Conservation (phyloP, 2,113 vertebrate genomes). For the Ptychochromis oligacanthus region DNA sequence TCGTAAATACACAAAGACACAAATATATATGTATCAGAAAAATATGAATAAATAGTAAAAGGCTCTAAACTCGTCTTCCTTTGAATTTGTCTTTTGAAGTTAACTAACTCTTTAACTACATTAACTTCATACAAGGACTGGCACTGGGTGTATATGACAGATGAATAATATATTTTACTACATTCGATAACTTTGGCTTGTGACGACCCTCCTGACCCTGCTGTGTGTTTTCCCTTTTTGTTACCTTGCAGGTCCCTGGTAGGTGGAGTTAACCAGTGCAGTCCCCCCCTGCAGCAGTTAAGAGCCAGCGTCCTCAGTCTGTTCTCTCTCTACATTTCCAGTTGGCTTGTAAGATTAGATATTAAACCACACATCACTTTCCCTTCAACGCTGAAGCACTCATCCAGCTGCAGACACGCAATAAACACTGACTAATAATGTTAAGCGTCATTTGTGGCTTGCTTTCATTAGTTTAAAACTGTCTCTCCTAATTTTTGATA, state of each 20-base stretch:
- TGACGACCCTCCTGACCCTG: neutral
- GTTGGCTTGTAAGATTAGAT: neutral
- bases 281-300: neutral
- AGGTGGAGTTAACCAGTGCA: neutral
- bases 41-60: neutral
- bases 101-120: neutral
- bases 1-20: too few relatives aligned
- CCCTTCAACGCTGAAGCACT: neutral
- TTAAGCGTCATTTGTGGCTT: too few relatives aligned
- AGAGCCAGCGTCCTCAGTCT: neutral
- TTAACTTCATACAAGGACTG: neutral
- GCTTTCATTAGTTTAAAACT: too few relatives aligned
- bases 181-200: neutral
- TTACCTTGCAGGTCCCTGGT: neutral
- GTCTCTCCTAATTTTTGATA: too few relatives aligned
- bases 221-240: neutral
- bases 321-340: neutral
- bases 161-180: neutral
- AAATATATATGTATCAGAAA: neutral
- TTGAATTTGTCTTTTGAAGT: neutral
- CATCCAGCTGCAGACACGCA: neutral
- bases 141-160: neutral
- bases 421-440: neutral
- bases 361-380: neutral
- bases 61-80: neutral